Base-by-base conservation (phyloP, 2,797 vertebrate species). In the Mastacembelus armatus region DNA sequence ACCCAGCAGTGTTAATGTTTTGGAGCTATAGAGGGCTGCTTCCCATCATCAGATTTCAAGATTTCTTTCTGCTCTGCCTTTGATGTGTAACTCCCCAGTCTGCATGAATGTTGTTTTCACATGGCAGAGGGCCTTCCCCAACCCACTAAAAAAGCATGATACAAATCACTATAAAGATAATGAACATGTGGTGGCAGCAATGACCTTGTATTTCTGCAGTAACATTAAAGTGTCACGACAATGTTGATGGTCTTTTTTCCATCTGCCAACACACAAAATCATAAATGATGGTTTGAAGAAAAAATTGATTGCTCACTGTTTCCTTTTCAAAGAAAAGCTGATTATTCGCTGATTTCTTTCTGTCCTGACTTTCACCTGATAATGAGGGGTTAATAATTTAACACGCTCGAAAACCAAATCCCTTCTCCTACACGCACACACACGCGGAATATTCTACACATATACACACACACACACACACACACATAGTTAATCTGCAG, bases 301-400 rank as follows among this genome's bases (percentile, higher is more conserved):
- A 47, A 55, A 35, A 21, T 63, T 64, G 61, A 71, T 52, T 69
- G 11, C 29, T 72, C 71, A 32, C 39, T 51, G 54, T 49, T 71
- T 36, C 36, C 33, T 35, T 74, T 66, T 77, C 57, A 80, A 81
- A 66, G 18, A 32, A 66, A 71, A 74, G 58, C 48, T 24, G 75
- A 84, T 81, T 80, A 76, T 52, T 72, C 44, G 36, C 64, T 61
- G 83, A 87, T 87, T 72, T 63, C 57, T 71, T 78, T 54, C 67
- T 77, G 62, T 69, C 36, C 42, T 70, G 47, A 69, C 64, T 72
- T 73, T 71, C 64, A 81, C 81, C 75, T 75, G 66, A 75, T 85
- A 67, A 81, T 71, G 61, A 85, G 48, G 77, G 79, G 84, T 83
- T 85, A 84, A 87, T 81, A 80, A 81, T 87, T 81, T 49, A 86